A percentile compares a stretch with the other conserved stretches of the same genome.
Evolutionary conservation across 2,113 vertebrate genomes (phyloP).

Genomic region (Microcebus lehilahytsara): DNA sequence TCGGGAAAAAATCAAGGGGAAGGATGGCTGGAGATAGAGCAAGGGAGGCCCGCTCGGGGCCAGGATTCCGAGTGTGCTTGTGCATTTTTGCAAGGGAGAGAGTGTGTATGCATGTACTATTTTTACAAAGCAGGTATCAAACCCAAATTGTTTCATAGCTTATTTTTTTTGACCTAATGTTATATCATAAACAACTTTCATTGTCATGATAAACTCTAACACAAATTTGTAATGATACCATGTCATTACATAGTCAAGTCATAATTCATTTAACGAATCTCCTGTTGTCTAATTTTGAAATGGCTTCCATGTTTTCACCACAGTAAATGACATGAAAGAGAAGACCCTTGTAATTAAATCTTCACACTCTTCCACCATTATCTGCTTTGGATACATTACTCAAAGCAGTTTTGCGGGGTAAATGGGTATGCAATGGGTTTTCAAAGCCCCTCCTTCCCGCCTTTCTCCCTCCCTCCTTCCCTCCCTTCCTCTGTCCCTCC

Average conservation of each 20-base stretch:
- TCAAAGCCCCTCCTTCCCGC: background rate
- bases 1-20: background rate
- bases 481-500: background rate
- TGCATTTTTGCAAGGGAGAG: background rate
- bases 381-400: conserved; percentile 35
- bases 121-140: background rate
- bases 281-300: background rate
- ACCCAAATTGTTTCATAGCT: background rate
- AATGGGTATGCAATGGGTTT: background rate
- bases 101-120: background rate
- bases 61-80: too few relatives aligned
- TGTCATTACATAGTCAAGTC: background rate
- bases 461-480: background rate
- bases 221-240: background rate
- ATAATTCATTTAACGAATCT: background rate
- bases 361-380: background rate
- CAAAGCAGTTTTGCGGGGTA: background rate
- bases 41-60: background rate
- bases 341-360: background rate
- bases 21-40: background rate
- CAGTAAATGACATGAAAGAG: background rate
- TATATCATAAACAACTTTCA: background rate
- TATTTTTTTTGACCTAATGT: background rate
- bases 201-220: background rate
- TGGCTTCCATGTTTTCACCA: background rate